A percentile compares a stretch with the other conserved stretches of the same genome.
Evolutionary conservation across 1,140 invertebrate genomes (phyloP).

Genomic region (Palaemon carinicauda): DNA sequence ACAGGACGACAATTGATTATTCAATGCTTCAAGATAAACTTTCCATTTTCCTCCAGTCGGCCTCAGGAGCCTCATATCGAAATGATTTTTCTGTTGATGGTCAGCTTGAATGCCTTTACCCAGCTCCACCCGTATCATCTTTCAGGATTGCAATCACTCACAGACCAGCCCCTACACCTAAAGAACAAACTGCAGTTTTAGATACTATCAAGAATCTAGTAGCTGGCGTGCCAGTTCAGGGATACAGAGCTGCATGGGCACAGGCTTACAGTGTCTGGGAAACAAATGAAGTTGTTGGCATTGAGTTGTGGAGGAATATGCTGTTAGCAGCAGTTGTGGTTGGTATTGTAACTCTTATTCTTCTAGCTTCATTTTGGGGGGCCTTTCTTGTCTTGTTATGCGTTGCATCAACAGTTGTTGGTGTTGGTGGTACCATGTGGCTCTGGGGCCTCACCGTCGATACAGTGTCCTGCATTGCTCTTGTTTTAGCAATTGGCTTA

Average conservation of each 20-base stretch:
- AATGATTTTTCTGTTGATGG: conserved; percentile 41
- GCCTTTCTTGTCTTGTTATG: conserved; percentile 68
- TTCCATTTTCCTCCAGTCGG: conserved; percentile 47
- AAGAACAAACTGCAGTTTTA: conserved; percentile 20
- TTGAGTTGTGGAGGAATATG: conserved; percentile 70
- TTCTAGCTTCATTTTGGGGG: conserved; percentile 68
- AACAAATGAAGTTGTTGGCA: conserved; percentile 67
- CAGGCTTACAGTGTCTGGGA: conserved; percentile 58
- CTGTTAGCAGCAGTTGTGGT: conserved; percentile 67
- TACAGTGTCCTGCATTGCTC: conserved; percentile 70
- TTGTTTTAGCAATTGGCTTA: conserved; percentile 67
- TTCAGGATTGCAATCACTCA: conserved; percentile 53
- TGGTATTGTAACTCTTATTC: conserved; percentile 68
- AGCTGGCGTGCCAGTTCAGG: conserved; percentile 8
- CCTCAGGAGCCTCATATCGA: conserved; percentile 48
- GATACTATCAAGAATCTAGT: conserved; percentile 35
- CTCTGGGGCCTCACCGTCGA: conserved; percentile 70
- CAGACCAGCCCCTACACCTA: conserved; percentile 3
- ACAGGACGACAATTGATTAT: conserved; percentile 35
- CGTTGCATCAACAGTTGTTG: conserved; percentile 70
- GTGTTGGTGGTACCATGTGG: conserved; percentile 70
- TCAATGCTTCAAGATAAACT: conserved; percentile 41
- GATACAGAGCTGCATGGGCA: conserved; percentile 49
- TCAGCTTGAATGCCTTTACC: conserved; percentile 24
- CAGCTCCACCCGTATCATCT: conserved; percentile 46